A percentile compares a stretch with the other conserved stretches of the same genome.
phyloP scores from a whole-genome alignment of 2,888 invertebrate species.

The Archaeoteleia sp. region DNA sequence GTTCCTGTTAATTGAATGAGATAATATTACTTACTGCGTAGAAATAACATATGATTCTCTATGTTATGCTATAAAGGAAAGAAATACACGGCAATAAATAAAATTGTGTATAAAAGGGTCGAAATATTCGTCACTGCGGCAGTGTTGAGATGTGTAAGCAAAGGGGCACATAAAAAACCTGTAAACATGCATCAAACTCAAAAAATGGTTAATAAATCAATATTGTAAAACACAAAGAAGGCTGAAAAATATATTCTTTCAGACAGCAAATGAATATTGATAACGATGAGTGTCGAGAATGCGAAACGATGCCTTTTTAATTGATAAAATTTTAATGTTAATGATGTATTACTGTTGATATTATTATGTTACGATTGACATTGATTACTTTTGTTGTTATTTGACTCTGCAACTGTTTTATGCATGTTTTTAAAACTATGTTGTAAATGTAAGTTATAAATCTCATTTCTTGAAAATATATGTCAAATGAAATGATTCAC shows the following conservation, averaged over 20 bases:
- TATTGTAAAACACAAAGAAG: constrained; percentile 1
- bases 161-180: constrained; percentile 67
- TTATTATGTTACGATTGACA: neutral
- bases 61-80: constrained; percentile 64
- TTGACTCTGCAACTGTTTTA: too few relatives aligned
- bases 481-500: too few relatives aligned
- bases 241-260: constrained; percentile 15
- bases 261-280: constrained; percentile 16
- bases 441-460: too few relatives aligned
- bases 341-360: neutral
- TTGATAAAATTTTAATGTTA: neutral
- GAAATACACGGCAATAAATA: constrained; percentile 58
- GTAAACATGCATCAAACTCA: constrained; percentile 72
- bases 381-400: too few relatives aligned
- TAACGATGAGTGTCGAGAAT: constrained; percentile 12
- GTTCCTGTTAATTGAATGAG: constrained; percentile 73
- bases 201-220: constrained; percentile 55
- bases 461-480: too few relatives aligned
- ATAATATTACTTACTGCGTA: constrained; percentile 69
- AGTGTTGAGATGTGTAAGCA: constrained; percentile 56
- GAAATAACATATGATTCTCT: constrained; percentile 62
- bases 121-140: constrained; percentile 53
- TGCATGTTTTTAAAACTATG: too few relatives aligned
- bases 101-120: constrained; percentile 44
- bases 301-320: constrained; percentile 18